These are phyloP conservation scores for Callithrix jacchus DNA, from an alignment of 2,113 vertebrate genomes.

Conservation along the genomic window DNA sequence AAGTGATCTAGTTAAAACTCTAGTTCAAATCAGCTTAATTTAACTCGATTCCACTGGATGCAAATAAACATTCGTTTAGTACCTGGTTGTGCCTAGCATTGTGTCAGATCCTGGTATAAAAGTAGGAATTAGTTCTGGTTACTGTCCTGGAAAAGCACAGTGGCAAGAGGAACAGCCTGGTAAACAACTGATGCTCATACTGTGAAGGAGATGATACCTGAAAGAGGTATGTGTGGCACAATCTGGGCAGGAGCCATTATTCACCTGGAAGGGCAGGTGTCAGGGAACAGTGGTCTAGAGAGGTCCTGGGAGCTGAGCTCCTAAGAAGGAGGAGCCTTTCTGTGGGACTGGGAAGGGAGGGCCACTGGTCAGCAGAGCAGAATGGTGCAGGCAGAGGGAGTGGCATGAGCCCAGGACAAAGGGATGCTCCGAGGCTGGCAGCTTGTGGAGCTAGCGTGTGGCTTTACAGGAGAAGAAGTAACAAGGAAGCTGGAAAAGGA, in stretches of 20 bases:
- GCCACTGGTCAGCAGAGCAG: background rate
- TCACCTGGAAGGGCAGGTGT: background rate
- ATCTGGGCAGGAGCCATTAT: background rate
- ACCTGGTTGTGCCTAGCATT: background rate
- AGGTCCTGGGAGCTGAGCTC: background rate
- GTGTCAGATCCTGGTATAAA: background rate
- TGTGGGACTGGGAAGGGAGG: background rate
- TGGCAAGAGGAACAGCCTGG: background rate
- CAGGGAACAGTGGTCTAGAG: background rate
- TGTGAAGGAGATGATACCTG: background rate
- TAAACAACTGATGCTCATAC: background rate
- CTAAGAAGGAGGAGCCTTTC: background rate
- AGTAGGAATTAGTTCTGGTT: background rate
- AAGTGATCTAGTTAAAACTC: background rate
- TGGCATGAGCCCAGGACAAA: background rate
- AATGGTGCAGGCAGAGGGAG: background rate
- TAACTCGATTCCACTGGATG: background rate
- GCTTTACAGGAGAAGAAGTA: background rate
- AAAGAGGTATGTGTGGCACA: background rate
- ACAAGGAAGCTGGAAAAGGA: background rate
- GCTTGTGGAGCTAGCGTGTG: background rate
- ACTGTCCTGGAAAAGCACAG: background rate
- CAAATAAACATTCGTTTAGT: background rate
- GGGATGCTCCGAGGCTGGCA: rapidly evolving
- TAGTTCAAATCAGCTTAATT: background rate